Percentiles rank a stretch among this genome's conserved stretches.
These are phyloP conservation scores for Haemorhous mexicanus DNA, from an alignment of 2,113 vertebrate genomes.

Conservation along the genomic window DNA sequence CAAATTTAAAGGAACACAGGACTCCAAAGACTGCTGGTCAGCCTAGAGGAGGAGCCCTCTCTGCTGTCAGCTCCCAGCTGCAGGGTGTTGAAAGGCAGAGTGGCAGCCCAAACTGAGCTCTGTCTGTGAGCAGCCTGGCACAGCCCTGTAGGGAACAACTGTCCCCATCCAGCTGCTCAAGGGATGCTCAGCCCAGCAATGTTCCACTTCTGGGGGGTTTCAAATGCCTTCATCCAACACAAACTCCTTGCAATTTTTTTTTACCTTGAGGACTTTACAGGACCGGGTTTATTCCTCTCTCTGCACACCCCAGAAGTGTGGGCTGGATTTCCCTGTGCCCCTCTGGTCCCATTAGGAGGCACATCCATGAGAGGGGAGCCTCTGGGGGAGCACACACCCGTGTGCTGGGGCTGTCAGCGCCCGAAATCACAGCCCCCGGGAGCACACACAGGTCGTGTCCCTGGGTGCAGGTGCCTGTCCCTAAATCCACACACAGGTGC, in stretches of 20 bases:
- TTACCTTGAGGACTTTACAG: neutral
- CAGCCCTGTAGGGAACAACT: accelerated
- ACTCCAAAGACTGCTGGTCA: neutral
- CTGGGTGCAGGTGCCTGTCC: too few relatives aligned
- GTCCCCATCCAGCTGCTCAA: neutral
- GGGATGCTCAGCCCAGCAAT: neutral
- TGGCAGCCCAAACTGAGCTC: neutral
- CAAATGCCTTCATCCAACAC: neutral
- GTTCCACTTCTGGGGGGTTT: neutral
- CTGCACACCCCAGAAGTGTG: accelerated
- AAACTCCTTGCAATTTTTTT: too few relatives aligned
- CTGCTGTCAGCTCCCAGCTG: neutral
- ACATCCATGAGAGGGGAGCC: neutral
- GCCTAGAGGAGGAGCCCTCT: neutral
- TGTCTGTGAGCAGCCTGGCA: accelerated
- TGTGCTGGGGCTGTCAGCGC: neutral
- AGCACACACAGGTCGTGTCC: neutral
- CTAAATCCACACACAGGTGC: neutral
- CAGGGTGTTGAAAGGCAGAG: neutral
- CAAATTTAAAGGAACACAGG: neutral
- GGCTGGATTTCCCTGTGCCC: neutral
- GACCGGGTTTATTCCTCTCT: accelerated
- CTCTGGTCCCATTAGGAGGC: neutral
- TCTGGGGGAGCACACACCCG: neutral
- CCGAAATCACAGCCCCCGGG: neutral